Evolutionary conservation across 2,797 vertebrate genomes (phyloP).

Genomic region (Morelia viridis): DNA sequence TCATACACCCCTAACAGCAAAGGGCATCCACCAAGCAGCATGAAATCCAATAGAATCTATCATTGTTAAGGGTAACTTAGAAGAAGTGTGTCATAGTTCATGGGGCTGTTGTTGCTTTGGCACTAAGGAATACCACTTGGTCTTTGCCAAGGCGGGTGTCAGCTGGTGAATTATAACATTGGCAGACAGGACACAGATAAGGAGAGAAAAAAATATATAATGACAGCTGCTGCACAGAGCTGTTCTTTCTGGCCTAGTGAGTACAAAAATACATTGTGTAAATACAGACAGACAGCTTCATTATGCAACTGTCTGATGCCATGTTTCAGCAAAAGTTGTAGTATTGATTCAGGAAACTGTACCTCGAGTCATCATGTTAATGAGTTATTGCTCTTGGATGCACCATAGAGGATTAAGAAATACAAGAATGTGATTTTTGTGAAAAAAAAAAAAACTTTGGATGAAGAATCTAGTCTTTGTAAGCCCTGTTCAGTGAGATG

Average conservation of each 20-base stretch:
- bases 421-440: constrained; percentile 33
- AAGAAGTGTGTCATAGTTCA: constrained; percentile 77
- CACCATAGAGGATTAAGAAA: constrained; percentile 36
- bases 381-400: constrained; percentile 52
- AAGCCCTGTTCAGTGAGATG: constrained; percentile 20
- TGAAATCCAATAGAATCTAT: constrained; percentile 56
- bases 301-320: constrained; percentile 80
- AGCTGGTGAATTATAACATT: constrained; percentile 81
- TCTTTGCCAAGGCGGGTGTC: constrained; percentile 79
- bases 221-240: constrained; percentile 81
- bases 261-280: constrained; percentile 81
- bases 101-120: constrained; percentile 71
- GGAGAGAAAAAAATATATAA: constrained; percentile 73
- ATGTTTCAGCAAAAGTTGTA: constrained; percentile 62
- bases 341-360: constrained; percentile 72
- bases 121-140: constrained; percentile 61
- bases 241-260: constrained; percentile 79
- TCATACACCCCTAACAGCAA: not conserved
- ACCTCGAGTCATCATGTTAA: constrained; percentile 67
- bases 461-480: constrained; percentile 26
- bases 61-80: constrained; percentile 67
- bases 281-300: constrained; percentile 83
- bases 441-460: constrained; percentile 31
- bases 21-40: constrained; percentile 40
- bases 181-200: constrained; percentile 79